phyloP scores from a whole-genome alignment of 2,888 invertebrate genomes.

The Trimorus sp. region DNA sequence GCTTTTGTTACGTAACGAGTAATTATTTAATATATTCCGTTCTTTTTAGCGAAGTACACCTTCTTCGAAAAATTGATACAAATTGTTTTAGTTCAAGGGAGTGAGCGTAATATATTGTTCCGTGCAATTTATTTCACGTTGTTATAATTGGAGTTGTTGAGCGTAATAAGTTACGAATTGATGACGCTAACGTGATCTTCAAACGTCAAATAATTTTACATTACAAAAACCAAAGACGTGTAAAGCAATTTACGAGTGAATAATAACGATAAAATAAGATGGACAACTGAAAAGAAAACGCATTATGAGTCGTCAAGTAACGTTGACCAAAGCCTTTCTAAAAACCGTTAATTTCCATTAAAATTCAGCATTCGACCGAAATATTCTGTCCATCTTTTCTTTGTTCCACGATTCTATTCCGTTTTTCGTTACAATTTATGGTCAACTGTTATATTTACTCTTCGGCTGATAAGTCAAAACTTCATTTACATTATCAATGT shows the following conservation, averaged over 20 bases:
- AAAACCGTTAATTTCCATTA: slow-evolving; percentile 77
- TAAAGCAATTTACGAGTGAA: slow-evolving; percentile 41
- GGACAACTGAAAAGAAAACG: slow-evolving; percentile 51
- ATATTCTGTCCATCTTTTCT: slow-evolving; percentile 47
- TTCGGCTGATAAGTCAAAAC: background rate
- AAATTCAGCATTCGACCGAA: slow-evolving; percentile 71
- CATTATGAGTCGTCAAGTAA: slow-evolving; percentile 57
- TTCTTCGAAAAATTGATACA: too few relatives aligned
- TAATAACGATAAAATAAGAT: slow-evolving; percentile 43
- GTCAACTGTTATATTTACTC: too few relatives aligned
- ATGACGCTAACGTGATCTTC: slow-evolving; percentile 23
- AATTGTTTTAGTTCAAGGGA: too few relatives aligned
- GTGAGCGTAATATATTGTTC: too few relatives aligned
- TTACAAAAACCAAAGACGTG: slow-evolving; percentile 11
- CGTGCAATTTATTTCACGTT: too few relatives aligned
- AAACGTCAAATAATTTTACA: slow-evolving; percentile 13
- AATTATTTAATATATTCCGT: too few relatives aligned
- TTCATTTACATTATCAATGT: too few relatives aligned
- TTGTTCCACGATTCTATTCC: slow-evolving; percentile 25
- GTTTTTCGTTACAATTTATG: background rate
- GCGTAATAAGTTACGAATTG: background rate
- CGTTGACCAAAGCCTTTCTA: slow-evolving; percentile 74
- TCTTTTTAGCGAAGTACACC: too few relatives aligned
- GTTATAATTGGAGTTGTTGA: slow-evolving; percentile 5
- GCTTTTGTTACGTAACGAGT: too few relatives aligned